phyloP scores from a whole-genome alignment of 2,797 vertebrate genomes.

The Balearica regulorum region DNA sequence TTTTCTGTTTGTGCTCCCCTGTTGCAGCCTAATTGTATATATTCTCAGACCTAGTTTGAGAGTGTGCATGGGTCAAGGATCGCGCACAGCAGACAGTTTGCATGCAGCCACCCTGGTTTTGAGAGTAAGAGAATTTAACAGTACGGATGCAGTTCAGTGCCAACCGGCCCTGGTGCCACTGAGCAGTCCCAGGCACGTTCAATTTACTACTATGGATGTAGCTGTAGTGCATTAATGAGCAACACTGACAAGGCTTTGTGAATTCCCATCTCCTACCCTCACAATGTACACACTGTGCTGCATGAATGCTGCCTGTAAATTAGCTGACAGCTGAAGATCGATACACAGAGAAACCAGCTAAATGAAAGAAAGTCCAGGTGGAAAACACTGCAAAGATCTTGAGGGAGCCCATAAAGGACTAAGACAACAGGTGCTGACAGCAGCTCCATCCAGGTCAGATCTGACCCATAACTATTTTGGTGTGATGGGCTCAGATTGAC shows the following conservation, averaged over 20 bases:
- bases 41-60: background rate
- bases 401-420: background rate
- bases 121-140: background rate
- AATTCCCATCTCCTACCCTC: background rate
- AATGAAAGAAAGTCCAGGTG: background rate
- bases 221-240: background rate
- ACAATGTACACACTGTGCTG: background rate
- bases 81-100: fast-evolving
- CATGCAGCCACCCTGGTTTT: background rate
- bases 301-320: background rate
- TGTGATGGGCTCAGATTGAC: background rate
- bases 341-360: background rate
- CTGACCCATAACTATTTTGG: background rate
- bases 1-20: background rate
- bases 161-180: fast-evolving
- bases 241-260: background rate
- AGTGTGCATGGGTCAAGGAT: background rate
- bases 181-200: background rate
- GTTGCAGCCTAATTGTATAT: background rate
- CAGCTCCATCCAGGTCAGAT: background rate
- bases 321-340: background rate
- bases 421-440: background rate
- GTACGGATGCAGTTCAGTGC: background rate
- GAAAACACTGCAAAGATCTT: background rate
- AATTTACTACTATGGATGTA: background rate